Base-by-base conservation (phyloP, 2,888 invertebrate genomes). In the Ametastegia equiseti region DNA sequence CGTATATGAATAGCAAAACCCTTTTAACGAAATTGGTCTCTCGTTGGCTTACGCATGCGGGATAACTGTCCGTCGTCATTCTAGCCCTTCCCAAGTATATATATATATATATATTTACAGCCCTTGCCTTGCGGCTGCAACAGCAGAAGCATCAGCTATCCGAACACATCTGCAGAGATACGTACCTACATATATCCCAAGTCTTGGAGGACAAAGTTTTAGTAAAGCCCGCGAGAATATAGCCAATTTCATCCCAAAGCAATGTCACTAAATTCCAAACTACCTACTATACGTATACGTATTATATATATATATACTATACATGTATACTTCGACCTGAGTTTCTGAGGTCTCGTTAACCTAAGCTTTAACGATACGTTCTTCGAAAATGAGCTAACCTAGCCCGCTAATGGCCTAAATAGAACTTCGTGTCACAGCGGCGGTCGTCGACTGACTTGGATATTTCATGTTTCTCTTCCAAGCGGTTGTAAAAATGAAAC, bases 11-110 rank as follows among this genome's bases (percentile, higher is more conserved):
- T 89, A 88, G 87, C 85, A 82, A 88, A 90, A 91, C 89, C 90
- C 90, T 91, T 91, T 91, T 90, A 91, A 90, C 87, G 86, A 90
- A 91, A 91, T 91, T 91, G 89, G 60, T 42, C 89, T n/a, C n/a
- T 86, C 85, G 87, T 87, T 87, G 86, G 86, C 83, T 87, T 83
- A 84, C 83, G 83, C 85, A 83, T 84, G 84, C 84, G 82, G 83
- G 84, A 83, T 86, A 87, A 86, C 87, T 86, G 85, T 83, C 83
- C 83, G 71, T 45, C 75, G 78, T 78, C 42, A 39, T 57, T n/a
- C n/a, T n/a, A n/a, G n/a, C n/a, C 60, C 42, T 39, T 54, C 5
- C 27, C 9, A 5, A 57, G 54, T 45, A 42, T 60, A n/a, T n/a
- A n/a, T n/a, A n/a, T n/a, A n/a, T n/a, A n/a, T n/a, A n/a, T n/a